These are phyloP conservation scores for Cladorhizidae sp. DNA, from an alignment of 37 sponge, comb jelly and placozoan species.

Conservation along the genomic window DNA sequence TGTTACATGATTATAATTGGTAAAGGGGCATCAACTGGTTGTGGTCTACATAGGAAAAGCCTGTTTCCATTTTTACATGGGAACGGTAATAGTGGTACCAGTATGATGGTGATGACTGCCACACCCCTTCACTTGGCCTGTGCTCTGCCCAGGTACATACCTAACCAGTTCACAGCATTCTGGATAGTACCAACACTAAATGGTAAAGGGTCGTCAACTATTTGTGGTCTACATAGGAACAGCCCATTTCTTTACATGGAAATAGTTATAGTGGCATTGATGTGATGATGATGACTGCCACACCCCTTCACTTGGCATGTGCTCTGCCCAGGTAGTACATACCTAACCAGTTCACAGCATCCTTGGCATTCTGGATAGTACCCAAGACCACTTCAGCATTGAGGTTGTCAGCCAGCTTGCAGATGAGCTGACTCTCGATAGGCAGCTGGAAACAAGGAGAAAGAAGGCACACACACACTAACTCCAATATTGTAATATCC, in stretches of 20 bases:
- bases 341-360: constrained; percentile 95
- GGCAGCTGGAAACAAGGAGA: constrained; percentile 69
- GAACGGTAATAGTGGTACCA: background rate
- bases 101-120: too few relatives aligned
- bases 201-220: too few relatives aligned
- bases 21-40: too few relatives aligned
- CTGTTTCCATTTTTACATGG: background rate
- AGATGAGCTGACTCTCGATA: constrained; percentile 96
- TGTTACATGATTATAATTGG: too few relatives aligned
- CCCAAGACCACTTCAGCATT: constrained; percentile 99
- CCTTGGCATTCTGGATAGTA: constrained; percentile 91
- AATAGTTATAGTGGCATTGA: background rate
- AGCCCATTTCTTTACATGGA: background rate
- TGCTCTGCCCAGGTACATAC: constrained; percentile 10
- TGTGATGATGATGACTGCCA: too few relatives aligned
- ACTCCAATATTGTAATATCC: too few relatives aligned
- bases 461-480: too few relatives aligned
- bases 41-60: too few relatives aligned
- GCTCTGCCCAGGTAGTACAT: background rate
- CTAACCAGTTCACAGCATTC: constrained; percentile 95
- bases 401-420: constrained; percentile 87
- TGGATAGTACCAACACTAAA: constrained; percentile 93
- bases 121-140: too few relatives aligned
- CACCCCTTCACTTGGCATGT: too few relatives aligned
- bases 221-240: too few relatives aligned